phyloP scores from a whole-genome alignment of 2,888 invertebrate genomes.

The Melolontha melolontha region DNA sequence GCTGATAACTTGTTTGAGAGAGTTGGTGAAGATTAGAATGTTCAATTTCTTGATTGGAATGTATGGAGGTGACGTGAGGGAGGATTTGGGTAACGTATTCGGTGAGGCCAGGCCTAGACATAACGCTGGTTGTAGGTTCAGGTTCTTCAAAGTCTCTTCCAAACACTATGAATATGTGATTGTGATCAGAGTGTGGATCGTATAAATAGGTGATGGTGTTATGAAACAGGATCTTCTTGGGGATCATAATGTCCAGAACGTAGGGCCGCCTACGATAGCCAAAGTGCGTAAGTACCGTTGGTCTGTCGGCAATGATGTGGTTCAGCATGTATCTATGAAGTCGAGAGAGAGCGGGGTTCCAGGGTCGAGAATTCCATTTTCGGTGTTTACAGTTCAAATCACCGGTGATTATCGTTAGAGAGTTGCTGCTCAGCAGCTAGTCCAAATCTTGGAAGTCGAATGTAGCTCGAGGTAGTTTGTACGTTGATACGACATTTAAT shows the following conservation, averaged over 20 bases:
- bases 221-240: not conserved
- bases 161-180: too few species aligned
- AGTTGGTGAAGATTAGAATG: too few species aligned
- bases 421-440: not conserved
- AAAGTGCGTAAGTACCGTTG: slow-evolving; percentile 1
- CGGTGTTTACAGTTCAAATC: slow-evolving; percentile 37
- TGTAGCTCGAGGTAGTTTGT: not conserved
- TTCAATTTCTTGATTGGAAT: too few species aligned
- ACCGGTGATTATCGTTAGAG: slow-evolving; percentile 18
- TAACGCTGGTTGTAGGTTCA: too few species aligned
- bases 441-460: not conserved
- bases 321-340: not conserved
- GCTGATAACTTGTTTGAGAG: too few species aligned
- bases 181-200: too few species aligned
- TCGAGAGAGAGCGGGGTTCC: not conserved
- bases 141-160: too few species aligned
- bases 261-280: not conserved
- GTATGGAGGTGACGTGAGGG: too few species aligned
- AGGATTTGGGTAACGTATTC: not conserved
- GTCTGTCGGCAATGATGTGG: not conserved
- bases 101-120: not conserved
- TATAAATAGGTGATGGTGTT: too few species aligned
- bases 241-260: not conserved
- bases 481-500: not conserved
- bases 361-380: slow-evolving; percentile 16